Evolutionary conservation across 2,797 vertebrate species (phyloP).

Genomic region (Dendrocincla tyrannina): DNA sequence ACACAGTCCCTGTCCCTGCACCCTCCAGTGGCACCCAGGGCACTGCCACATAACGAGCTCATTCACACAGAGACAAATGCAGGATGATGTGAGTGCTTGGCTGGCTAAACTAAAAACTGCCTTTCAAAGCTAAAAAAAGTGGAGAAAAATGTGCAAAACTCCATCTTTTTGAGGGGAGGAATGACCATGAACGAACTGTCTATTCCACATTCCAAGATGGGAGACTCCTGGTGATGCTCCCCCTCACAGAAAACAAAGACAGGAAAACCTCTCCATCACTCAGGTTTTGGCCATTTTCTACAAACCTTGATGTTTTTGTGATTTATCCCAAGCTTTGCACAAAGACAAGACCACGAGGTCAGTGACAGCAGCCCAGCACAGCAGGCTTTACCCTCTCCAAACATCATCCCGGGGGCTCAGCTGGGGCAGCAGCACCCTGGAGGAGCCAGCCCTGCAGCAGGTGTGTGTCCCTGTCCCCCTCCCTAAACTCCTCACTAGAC

Average conservation of each 20-base stretch:
- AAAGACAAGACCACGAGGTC: neutral
- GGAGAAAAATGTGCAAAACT: neutral
- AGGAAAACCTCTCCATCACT: neutral
- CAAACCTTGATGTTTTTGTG: neutral
- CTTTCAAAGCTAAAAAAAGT: neutral
- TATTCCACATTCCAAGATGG: neutral
- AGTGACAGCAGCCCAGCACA: no score
- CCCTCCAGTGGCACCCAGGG: neutral
- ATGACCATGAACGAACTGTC: neutral
- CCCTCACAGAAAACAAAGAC: neutral
- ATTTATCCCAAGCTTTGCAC: neutral
- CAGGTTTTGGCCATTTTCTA: neutral
- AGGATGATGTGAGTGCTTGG: neutral
- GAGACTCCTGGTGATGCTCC: rapidly evolving
- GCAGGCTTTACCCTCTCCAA: neutral
- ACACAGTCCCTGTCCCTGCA: neutral
- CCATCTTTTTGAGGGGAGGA: no score
- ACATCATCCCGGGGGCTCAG: neutral
- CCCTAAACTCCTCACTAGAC: neutral
- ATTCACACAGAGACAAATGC: no score
- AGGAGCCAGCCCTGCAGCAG: neutral
- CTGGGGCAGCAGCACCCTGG: neutral
- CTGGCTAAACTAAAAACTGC: neutral
- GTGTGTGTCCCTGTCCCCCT: neutral
- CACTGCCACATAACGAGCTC: neutral